Percentiles rank a stretch among this genome's conserved stretches.
These are phyloP conservation scores for Chiloscyllium plagiosum DNA, from an alignment of 2,113 vertebrate genomes.

Conservation along the genomic window DNA sequence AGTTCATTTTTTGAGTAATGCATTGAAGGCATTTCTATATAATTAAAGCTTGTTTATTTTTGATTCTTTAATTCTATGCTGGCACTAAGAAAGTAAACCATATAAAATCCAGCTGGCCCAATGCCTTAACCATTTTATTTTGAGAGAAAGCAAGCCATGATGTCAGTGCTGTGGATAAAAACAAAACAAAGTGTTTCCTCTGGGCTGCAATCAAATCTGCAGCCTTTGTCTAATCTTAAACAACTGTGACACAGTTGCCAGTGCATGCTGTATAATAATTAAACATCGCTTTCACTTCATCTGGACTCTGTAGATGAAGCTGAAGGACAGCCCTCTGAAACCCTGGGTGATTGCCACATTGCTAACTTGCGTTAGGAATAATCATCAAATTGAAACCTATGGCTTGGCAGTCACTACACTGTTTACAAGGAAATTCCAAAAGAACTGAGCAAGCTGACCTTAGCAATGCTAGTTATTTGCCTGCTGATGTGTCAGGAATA, in stretches of 20 bases:
- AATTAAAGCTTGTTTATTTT: background rate
- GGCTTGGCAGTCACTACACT: slow-evolving; percentile 50
- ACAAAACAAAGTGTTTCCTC: background rate
- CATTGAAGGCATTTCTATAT: background rate
- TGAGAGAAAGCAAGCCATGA: background rate
- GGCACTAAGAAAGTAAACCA: background rate
- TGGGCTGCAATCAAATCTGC: background rate
- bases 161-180: background rate
- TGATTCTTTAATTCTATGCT: background rate
- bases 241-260: background rate
- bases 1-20: too few relatives aligned
- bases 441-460: slow-evolving; percentile 62
- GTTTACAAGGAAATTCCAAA: slow-evolving; percentile 85
- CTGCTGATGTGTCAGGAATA: slow-evolving; percentile 53
- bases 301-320: background rate
- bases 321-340: background rate
- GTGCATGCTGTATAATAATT: background rate
- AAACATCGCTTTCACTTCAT: background rate
- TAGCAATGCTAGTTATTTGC: slow-evolving; percentile 55
- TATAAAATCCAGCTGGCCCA: background rate
- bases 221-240: slow-evolving; percentile 21
- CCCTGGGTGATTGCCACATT: background rate
- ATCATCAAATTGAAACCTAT: slow-evolving; percentile 48
- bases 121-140: background rate
- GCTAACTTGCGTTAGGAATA: slow-evolving; percentile 41